Evolutionary conservation across 92 coral and sea anemone species (phyloP).

Genomic region (Virgularia gustaviana): DNA sequence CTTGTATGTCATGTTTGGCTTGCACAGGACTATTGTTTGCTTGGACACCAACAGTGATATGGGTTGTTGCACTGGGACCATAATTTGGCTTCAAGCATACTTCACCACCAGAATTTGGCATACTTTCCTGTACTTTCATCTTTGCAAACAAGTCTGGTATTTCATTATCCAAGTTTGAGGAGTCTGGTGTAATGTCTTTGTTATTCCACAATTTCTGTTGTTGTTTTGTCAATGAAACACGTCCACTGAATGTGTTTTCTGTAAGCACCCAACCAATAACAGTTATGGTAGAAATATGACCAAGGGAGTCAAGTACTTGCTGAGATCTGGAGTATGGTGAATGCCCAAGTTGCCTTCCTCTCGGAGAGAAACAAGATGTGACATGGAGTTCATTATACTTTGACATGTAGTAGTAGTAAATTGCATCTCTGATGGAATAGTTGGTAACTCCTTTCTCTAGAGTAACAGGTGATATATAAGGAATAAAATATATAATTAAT

Average conservation of each 20-base stretch:
- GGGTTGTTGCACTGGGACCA: conserved; percentile 45
- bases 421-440: conserved; percentile 1
- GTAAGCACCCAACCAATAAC: conserved; percentile 52
- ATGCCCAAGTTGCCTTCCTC: conserved; percentile 6
- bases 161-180: background rate
- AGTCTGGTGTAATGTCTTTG: background rate
- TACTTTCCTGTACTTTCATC: background rate
- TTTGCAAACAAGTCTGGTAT: background rate
- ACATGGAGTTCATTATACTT: conserved; percentile 21
- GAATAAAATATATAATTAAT: background rate
- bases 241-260: conserved; percentile 42
- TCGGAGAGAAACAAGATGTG: conserved; percentile 38
- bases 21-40: conserved; percentile 39
- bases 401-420: conserved; percentile 5
- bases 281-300: conserved; percentile 23
- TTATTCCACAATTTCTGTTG: conserved; percentile 39
- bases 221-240: conserved; percentile 39
- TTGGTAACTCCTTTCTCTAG: background rate
- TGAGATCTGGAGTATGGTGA: conserved; percentile 23
- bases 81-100: conserved; percentile 27
- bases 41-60: conserved; percentile 41
- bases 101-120: background rate
- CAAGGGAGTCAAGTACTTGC: conserved; percentile 36
- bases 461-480: background rate
- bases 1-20: conserved; percentile 42